Evolutionary conservation across 2,797 vertebrate species (phyloP), one percentile per base, ranked within the genome.

Genomic region (Pipistrellus pipistrellus): DNA sequence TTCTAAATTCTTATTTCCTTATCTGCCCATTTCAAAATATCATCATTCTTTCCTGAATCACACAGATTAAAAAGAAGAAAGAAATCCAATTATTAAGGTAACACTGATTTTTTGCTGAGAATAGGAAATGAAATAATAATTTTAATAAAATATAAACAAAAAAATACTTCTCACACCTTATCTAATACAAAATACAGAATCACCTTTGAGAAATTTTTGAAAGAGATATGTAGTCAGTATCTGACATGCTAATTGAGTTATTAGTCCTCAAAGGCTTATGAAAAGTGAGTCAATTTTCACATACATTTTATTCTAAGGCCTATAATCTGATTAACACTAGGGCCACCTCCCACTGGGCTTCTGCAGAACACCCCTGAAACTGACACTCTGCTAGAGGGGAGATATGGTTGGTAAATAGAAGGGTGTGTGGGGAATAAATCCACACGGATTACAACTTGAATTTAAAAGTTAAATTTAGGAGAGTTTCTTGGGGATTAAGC

Each of bases 221-320:
- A 98, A 96, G 76, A 95, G 96, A 85, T 97, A 97, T 96, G 96
- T 4, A 86, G 44, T 96, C 95, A 88, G 73, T 76, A 95, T 90
- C 51, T 95, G 95, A 98, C 97, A 98, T 15, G 97, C 85, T 98
- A 98, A 98, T 98, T 98, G 97, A 98, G 97, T 98, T 97, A 97
- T 96, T 92, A 96, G 81, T 97, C 97, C 97, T 98, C 98, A 98
- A 98, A 98, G 94, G 82, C 96, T 95, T 94, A 96, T 80, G 69
- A 96, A 93, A 88, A 96, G 81, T 96, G 97, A 98, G 97, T 94
- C 97, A 98, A 98, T 98, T 98, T 98, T 98, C 98, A 98, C 98
- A 96, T 98, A 93, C 6, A 83, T 93, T 97, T 97, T 97, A 97
- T 96, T 97, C 94, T 91, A 71, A 83, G 96, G 86, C 90, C 95